These are phyloP conservation scores for Apogon talboti DNA, from an alignment of 2,797 vertebrate species.

Conservation along the genomic window DNA sequence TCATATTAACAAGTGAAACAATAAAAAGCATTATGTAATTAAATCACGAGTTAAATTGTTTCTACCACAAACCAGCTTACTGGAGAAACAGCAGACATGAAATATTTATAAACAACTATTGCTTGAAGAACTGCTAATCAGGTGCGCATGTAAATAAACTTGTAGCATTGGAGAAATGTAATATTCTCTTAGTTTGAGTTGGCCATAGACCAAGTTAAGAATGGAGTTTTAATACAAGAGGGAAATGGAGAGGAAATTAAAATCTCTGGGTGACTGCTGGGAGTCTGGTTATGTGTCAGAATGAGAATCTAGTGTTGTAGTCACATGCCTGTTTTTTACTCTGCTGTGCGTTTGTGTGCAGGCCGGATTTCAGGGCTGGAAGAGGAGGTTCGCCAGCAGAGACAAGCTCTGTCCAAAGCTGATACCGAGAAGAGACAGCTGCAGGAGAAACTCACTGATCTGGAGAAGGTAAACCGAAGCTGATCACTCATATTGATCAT, in stretches of 20 bases:
- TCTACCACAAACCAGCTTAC: not conserved
- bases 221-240: too few relatives aligned
- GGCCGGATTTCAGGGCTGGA: slow-evolving; percentile 91
- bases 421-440: slow-evolving; percentile 94
- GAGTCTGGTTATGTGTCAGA: not conserved
- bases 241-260: not conserved
- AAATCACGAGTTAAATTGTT: too few relatives aligned
- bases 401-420: slow-evolving; percentile 86
- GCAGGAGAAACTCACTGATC: slow-evolving; percentile 91
- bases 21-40: not conserved
- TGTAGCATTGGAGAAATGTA: not conserved
- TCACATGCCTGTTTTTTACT: not conserved
- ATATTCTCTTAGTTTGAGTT: not conserved
- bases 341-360: slow-evolving; percentile 48
- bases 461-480: slow-evolving; percentile 90
- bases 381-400: slow-evolving; percentile 91
- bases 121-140: not conserved
- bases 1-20: slow-evolving; percentile 1
- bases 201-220: too few relatives aligned
- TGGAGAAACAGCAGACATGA: not conserved
- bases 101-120: slow-evolving; percentile 1
- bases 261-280: not conserved
- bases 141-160: not conserved
- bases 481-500: not conserved
- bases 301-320: not conserved